Evolutionary conservation across 1,140 invertebrate species (phyloP).

Genomic region (Solenopsis fugax): DNA sequence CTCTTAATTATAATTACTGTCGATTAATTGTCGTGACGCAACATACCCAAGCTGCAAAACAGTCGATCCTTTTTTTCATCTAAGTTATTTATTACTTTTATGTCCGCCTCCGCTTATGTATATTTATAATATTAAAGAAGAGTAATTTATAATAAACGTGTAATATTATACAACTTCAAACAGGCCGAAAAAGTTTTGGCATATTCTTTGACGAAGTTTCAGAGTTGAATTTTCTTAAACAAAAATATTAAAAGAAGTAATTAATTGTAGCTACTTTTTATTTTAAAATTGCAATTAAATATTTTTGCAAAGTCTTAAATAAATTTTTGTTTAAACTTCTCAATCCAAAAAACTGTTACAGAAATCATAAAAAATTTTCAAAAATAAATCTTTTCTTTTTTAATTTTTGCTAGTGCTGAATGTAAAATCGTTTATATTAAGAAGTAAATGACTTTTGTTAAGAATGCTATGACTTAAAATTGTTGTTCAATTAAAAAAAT

Average conservation of each 20-base stretch:
- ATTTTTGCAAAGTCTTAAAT: neutral
- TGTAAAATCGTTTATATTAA: neutral
- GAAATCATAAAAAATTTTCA: neutral
- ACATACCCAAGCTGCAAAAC: neutral
- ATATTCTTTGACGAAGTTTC: neutral
- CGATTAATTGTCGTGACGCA: slow-evolving; percentile 66
- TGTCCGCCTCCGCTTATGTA: neutral
- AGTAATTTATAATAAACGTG: neutral
- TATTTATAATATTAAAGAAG: neutral
- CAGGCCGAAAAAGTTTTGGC: neutral
- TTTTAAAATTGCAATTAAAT: neutral
- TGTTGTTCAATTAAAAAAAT: no score
- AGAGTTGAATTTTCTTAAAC: neutral
- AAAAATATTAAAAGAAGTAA: neutral
- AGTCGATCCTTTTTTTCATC: neutral
- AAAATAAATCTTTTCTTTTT: neutral
- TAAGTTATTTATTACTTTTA: slow-evolving; percentile 3
- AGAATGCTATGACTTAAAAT: no score
- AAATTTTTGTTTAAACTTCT: neutral
- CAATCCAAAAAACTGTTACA: neutral
- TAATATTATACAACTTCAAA: neutral
- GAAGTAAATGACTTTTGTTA: neutral
- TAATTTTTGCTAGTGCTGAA: neutral
- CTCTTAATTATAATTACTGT: slow-evolving; percentile 74
- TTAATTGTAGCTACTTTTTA: neutral